Evolutionary conservation across 2,113 vertebrate species (phyloP).

Genomic region (Protobothrops flavoviridis): DNA sequence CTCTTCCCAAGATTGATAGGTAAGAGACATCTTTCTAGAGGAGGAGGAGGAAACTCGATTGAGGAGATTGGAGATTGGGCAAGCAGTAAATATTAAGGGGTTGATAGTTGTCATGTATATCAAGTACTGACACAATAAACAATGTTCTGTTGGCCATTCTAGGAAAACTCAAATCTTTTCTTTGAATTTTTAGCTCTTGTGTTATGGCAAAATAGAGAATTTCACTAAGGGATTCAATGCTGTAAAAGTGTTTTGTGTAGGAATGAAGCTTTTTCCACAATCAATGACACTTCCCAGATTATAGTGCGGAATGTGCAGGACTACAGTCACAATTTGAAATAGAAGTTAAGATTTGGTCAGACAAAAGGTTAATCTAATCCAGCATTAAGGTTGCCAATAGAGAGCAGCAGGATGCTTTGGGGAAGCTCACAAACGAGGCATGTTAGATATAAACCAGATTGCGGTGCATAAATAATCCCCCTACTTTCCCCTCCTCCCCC

Average conservation of each 20-base stretch:
- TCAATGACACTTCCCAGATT: not conserved
- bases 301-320: not conserved
- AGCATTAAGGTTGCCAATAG: not conserved
- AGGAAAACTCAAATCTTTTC: not conserved
- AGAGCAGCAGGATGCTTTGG: not conserved
- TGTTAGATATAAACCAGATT: not conserved
- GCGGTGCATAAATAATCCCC: not conserved
- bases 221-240: not conserved
- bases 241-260: not conserved
- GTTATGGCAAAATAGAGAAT: not conserved
- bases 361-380: not conserved
- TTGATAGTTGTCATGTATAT: not conserved
- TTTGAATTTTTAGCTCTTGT: not conserved
- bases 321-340: not conserved
- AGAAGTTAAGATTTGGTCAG: not conserved
- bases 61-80: not conserved
- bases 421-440: not conserved
- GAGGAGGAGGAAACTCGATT: not conserved
- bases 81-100: not conserved
- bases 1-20: constrained; percentile 96
- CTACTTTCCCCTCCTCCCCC: fast-evolving
- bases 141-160: not conserved
- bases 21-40: constrained; percentile 40
- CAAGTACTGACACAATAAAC: not conserved
- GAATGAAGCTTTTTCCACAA: not conserved